Conservation (phyloP, 2,113 vertebrate species). For the Brienomyrus longianalis region DNA sequence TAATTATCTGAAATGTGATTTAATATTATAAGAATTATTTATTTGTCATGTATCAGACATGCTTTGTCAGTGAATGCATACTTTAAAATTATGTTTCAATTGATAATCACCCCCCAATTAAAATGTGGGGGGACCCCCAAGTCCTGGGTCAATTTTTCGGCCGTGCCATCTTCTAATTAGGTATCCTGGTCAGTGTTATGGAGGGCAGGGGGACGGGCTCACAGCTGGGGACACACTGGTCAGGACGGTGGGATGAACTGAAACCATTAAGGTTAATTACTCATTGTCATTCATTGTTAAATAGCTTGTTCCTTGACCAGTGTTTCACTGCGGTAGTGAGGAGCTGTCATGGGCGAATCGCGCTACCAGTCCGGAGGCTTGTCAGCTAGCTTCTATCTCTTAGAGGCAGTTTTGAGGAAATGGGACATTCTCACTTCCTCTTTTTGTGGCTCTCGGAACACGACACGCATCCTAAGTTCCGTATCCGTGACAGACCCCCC, state of each 20-base stretch:
- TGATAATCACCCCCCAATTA: neutral
- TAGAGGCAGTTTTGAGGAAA: constrained; percentile 4
- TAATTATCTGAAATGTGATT: neutral
- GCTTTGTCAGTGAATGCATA: neutral
- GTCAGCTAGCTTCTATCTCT: neutral
- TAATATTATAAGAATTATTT: neutral
- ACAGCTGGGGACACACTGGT: neutral
- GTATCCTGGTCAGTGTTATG: neutral
- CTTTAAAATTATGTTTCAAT: neutral
- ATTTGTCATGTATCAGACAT: neutral
- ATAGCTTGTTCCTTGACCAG: neutral
- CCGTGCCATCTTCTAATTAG: neutral
- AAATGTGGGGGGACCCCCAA: neutral
- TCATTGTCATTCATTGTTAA: neutral
- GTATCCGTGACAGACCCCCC: neutral
- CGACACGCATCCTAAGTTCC: neutral
- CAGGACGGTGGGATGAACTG: neutral
- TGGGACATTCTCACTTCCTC: neutral
- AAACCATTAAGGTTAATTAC: neutral
- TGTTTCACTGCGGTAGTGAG: neutral
- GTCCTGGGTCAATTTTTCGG: neutral
- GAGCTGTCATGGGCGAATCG: neutral
- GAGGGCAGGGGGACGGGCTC: neutral
- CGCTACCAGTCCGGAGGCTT: neutral
- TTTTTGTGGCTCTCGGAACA: neutral